Percentiles rank a stretch among this genome's conserved stretches.
These are phyloP conservation scores for Drosophila ironensis DNA, from an alignment of 1,140 invertebrate species.

Conservation along the genomic window DNA sequence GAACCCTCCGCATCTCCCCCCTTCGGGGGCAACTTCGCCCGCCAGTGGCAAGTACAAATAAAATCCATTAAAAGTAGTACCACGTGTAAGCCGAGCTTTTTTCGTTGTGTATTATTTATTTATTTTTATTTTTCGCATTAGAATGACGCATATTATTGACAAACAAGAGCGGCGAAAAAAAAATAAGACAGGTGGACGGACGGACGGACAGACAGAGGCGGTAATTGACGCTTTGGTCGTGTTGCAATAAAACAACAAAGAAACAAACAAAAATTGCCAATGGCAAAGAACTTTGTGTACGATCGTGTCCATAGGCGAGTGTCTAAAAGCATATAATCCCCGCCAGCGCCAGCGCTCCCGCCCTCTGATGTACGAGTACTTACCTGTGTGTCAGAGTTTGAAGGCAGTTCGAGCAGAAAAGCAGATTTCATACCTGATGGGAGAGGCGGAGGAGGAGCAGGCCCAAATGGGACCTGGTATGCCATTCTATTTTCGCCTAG, in stretches of 20 bases:
- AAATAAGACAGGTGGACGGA: slow-evolving; percentile 1
- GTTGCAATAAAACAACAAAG: slow-evolving; percentile 22
- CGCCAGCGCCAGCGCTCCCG: background rate
- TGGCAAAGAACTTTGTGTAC: slow-evolving; percentile 46
- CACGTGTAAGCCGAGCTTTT: slow-evolving; percentile 66
- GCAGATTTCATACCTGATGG: slow-evolving; percentile 33
- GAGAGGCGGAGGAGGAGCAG: background rate
- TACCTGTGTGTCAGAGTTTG: slow-evolving; percentile 23
- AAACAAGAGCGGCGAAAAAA: slow-evolving; percentile 26
- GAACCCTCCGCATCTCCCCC: background rate
- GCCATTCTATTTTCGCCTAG: slow-evolving; percentile 29
- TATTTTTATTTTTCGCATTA: slow-evolving; percentile 59
- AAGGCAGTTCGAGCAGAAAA: slow-evolving; percentile 45
- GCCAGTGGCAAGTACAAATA: slow-evolving; percentile 74
- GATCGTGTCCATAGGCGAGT: slow-evolving; percentile 39
- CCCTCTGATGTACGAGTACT: background rate
- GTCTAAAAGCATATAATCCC: background rate
- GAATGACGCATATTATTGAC: slow-evolving; percentile 75
- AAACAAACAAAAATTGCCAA: slow-evolving; percentile 41
- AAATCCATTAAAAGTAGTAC: slow-evolving; percentile 76
- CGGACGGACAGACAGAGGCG: slow-evolving; percentile 1
- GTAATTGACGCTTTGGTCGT: slow-evolving; percentile 43
- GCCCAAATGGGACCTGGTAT: too few species aligned
- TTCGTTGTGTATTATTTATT: slow-evolving; percentile 38
- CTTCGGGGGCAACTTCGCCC: slow-evolving; percentile 2